Base-by-base conservation (phyloP, 2,113 vertebrate genomes). In the Brachyistius frenatus region DNA sequence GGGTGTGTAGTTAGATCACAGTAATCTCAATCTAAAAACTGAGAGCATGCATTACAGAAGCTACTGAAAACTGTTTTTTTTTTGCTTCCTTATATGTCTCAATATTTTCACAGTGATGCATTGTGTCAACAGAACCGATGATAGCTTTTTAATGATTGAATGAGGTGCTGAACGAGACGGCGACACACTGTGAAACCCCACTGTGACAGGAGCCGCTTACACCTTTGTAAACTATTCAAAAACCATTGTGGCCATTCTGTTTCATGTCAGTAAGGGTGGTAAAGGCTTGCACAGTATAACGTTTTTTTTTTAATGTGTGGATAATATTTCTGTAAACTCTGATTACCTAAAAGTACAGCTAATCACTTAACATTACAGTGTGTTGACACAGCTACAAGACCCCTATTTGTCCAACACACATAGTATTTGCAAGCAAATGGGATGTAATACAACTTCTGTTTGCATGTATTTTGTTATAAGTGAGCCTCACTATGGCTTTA, bases 51-150 rank as follows among this genome's bases (percentile, higher is more conserved):
- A 41, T 67, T 33, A 75, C 10, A 73, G 68, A 53, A 84, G 78
- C 52, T 58, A 68, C 30, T 55, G 30, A 49, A 4, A 44, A 67
- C 47, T 76, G 52, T 54, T 68, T 23, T 63, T 63, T 23, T 23
- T 83, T 71, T 71, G 71, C 73, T 74, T 65, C 47, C 50, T 57
- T 33, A 67, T 52, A 49, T 5, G 23, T 77, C 4, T 2, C 47
- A 23, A 46, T 73, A 60, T 44, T 41, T 71, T 88, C 81, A 87
- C 78, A 83, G 81, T 80, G 74, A 85, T 60, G 55, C 57, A 80
- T 49, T 56, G 49, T 64, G 23, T 70, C 49, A 65, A 10, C 36
- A 63, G 8, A 60, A 62, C 33, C 41, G 3, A 2, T 16, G 5
- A 3, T 11, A 49, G 66, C 41, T 7, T 68, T 39, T 67, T 49